Evolutionary conservation across 1,140 invertebrate species (phyloP).

Genomic region (Gonioctena quinquepunctata): DNA sequence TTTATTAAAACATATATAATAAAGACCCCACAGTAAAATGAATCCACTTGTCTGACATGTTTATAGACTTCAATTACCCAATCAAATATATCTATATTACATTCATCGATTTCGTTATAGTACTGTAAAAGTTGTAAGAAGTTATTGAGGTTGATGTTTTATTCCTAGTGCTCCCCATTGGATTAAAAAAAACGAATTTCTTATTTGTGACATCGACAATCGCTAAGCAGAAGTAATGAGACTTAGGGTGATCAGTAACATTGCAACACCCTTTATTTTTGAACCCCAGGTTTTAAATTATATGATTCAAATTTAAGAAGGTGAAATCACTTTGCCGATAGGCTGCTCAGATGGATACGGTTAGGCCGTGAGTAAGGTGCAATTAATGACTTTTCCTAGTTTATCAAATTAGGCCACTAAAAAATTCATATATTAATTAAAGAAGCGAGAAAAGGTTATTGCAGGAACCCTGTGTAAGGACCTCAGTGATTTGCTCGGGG

Average conservation of each 20-base stretch:
- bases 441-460: too few species aligned
- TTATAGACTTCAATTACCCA: background rate
- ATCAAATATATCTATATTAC: background rate
- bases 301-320: too few species aligned
- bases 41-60: slow-evolving; percentile 1
- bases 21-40: background rate
- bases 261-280: too few species aligned
- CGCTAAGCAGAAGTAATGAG: background rate
- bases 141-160: background rate
- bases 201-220: background rate
- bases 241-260: background rate
- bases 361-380: too few species aligned
- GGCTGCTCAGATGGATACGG: too few species aligned
- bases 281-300: too few species aligned
- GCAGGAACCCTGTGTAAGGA: too few species aligned
- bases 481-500: too few species aligned
- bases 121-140: background rate
- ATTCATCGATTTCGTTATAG: background rate
- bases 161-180: background rate
- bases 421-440: too few species aligned
- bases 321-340: too few species aligned
- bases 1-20: slow-evolving; percentile 3
- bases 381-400: too few species aligned
- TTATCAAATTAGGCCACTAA: too few species aligned
- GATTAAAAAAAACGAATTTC: background rate